Conservation (phyloP, 2,113 vertebrate genomes). For the Ovis aries region ARS-UI_Ramb_v3.0 NC_056055.1:99156001-99156500, state of each 20-base stretch:
- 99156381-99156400: background rate
- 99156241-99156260: background rate
- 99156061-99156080: background rate
- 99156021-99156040: background rate
- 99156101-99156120: accelerated
- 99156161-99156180: background rate
- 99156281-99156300: background rate
- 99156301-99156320: background rate
- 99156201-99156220: background rate
- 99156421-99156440: background rate
- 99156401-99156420: background rate
- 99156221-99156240: background rate
- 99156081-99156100: background rate
- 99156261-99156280: background rate
- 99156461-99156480: background rate
- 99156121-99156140: background rate
- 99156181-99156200: background rate
- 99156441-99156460: background rate
- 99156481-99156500: background rate
- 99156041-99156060: background rate
- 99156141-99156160: background rate
- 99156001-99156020: background rate
- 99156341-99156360: background rate
- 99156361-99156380: background rate
- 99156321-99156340: background rate